These are phyloP conservation scores for Hyppa rectilinea DNA, from an alignment of 2,888 invertebrate species.

Conservation along the genomic window DNA sequence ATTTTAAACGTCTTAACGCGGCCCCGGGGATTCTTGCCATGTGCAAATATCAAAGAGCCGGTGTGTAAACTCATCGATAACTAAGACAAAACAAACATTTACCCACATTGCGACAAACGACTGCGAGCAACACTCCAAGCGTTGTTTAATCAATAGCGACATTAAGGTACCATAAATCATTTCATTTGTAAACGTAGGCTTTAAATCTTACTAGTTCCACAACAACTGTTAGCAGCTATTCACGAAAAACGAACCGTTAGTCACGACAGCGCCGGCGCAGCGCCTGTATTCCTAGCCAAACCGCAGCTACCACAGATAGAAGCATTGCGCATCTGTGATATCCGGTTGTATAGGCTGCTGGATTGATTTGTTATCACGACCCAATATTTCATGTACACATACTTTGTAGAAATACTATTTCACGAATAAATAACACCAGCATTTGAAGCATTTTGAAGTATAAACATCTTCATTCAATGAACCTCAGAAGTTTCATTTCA, in stretches of 20 bases:
- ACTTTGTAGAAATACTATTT: slow-evolving; percentile 58
- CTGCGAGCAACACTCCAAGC: slow-evolving; percentile 46
- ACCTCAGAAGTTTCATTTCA: slow-evolving; percentile 24
- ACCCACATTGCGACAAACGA: slow-evolving; percentile 72
- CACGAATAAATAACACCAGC: slow-evolving; percentile 62
- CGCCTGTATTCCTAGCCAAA: slow-evolving; percentile 39
- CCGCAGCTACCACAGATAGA: slow-evolving; percentile 32
- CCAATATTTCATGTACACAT: slow-evolving; percentile 42
- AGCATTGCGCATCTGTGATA: slow-evolving; percentile 53
- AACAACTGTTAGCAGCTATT: slow-evolving; percentile 51
- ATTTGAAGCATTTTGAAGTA: slow-evolving; percentile 20
- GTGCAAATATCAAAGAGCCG: slow-evolving; percentile 70
- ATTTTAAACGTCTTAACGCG: slow-evolving; percentile 55
- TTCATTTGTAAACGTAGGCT: slow-evolving; percentile 40
- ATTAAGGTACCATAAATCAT: slow-evolving; percentile 59
- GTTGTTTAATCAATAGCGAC: slow-evolving; percentile 56
- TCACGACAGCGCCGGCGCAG: slow-evolving; percentile 17
- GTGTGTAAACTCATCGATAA: slow-evolving; percentile 70
- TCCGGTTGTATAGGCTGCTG: slow-evolving; percentile 51
- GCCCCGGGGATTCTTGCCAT: slow-evolving; percentile 62
- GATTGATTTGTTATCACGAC: slow-evolving; percentile 56
- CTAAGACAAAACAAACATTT: slow-evolving; percentile 73
- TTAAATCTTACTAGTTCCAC: slow-evolving; percentile 33
- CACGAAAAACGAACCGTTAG: slow-evolving; percentile 47
- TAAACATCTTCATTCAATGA: slow-evolving; percentile 59